phyloP scores from a whole-genome alignment of 1,140 invertebrate genomes.

The Chelonus insularis region DNA sequence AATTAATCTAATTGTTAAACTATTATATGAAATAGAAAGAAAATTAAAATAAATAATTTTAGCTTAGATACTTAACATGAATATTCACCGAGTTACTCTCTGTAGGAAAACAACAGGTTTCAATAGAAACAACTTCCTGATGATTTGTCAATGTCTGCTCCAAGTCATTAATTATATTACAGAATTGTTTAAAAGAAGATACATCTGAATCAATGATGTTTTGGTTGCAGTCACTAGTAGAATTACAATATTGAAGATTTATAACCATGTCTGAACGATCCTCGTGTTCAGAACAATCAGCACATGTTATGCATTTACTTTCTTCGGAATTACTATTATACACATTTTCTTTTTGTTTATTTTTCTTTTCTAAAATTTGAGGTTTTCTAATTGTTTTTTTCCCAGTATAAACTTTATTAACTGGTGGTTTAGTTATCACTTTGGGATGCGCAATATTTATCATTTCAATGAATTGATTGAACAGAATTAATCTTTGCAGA shows the following conservation, averaged over 20 bases:
- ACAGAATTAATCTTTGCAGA: neutral
- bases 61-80: neutral
- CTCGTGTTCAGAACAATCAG: constrained; percentile 3
- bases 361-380: neutral
- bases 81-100: neutral
- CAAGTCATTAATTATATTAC: constrained; percentile 46
- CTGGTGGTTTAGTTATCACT: constrained; percentile 34
- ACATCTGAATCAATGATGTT: constrained; percentile 46
- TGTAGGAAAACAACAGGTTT: constrained; percentile 1
- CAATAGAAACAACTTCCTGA: neutral
- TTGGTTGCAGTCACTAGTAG: constrained; percentile 43
- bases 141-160: constrained; percentile 34
- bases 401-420: constrained; percentile 9
- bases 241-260: constrained; percentile 11
- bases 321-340: constrained; percentile 1
- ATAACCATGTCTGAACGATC: neutral
- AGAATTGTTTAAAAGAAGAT: constrained; percentile 46
- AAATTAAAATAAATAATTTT: too few relatives aligned
- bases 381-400: constrained; percentile 16
- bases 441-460: constrained; percentile 38
- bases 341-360: neutral
- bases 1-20: too few relatives aligned
- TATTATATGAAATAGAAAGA: too few relatives aligned
- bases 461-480: constrained; percentile 24
- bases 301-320: neutral